A percentile compares a stretch with the other conserved stretches of the same genome.
Evolutionary conservation across 2,888 invertebrate genomes (phyloP).

Genomic region (Stratiomys singularior): DNA sequence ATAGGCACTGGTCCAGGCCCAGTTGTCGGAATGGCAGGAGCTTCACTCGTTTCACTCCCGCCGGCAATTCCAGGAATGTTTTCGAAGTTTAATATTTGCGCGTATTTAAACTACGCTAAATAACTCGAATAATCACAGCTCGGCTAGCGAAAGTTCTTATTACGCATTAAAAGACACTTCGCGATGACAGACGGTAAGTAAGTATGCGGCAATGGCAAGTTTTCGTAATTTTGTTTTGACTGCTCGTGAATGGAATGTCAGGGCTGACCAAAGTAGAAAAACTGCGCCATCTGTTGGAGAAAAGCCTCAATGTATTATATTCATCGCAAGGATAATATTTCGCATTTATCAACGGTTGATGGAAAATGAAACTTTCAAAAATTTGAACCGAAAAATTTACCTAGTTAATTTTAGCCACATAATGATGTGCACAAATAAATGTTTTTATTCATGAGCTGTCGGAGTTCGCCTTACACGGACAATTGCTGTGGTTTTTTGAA

Average conservation of each 20-base stretch:
- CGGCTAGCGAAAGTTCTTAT: not conserved
- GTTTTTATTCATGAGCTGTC: too few relatives aligned
- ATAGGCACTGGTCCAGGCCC: not conserved
- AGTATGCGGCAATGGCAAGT: conserved; percentile 1
- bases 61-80: not conserved
- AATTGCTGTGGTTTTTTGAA: too few relatives aligned
- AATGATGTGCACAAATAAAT: too few relatives aligned
- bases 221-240: conserved; percentile 42
- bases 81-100: not conserved
- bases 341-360: too few relatives aligned
- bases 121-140: not conserved
- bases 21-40: not conserved
- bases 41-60: not conserved
- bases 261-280: conserved; percentile 4
- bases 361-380: too few relatives aligned
- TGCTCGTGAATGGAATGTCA: conserved; percentile 21
- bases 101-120: not conserved
- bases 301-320: too few relatives aligned
- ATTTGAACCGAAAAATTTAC: too few relatives aligned
- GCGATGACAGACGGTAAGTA: conserved; percentile 4
- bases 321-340: too few relatives aligned
- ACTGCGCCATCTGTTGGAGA: not conserved
- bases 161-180: conserved; percentile 31
- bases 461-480: too few relatives aligned
- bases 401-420: too few relatives aligned